Percentiles rank a stretch among this genome's conserved stretches.
Conservation (phyloP, 2,797 vertebrate species). For the Neosilurus mollespiculum region DNA sequence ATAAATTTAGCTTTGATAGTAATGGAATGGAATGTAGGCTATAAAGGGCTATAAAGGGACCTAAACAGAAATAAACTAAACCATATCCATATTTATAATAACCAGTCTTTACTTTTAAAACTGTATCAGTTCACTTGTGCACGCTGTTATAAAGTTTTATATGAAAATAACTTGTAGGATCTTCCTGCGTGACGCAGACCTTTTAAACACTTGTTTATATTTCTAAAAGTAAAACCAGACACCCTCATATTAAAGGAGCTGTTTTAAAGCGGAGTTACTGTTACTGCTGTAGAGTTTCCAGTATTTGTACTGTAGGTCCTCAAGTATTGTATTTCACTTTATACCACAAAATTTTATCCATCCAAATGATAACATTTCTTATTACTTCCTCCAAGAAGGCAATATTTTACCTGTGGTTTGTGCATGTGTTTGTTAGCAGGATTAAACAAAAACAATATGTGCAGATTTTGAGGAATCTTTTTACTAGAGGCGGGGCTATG, state of each 20-base stretch:
- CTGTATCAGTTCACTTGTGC: not conserved
- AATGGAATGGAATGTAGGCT: not conserved
- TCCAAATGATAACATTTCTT: not conserved
- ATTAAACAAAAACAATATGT: too few species aligned
- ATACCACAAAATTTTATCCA: not conserved
- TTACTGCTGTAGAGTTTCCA: not conserved
- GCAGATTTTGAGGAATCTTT: too few species aligned
- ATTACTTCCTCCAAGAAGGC: too few species aligned
- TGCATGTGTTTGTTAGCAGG: too few species aligned
- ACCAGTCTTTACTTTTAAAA: not conserved
- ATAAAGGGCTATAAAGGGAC: not conserved
- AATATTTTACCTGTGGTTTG: too few species aligned
- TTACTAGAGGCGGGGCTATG: too few species aligned
- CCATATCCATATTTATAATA: not conserved
- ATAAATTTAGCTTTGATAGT: not conserved
- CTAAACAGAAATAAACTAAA: not conserved
- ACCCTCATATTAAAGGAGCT: too few species aligned
- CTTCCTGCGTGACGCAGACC: not conserved
- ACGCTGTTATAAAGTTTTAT: not conserved
- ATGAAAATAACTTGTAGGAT: not conserved
- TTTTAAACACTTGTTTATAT: not conserved
- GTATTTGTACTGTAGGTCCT: not conserved
- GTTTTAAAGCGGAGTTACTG: not conserved
- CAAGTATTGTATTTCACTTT: not conserved
- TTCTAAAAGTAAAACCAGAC: not conserved